Percentiles rank a stretch among this genome's conserved stretches.
These are phyloP conservation scores for Ardeotis arabs DNA, from an alignment of 2,113 vertebrate species.

Conservation along the genomic window DNA sequence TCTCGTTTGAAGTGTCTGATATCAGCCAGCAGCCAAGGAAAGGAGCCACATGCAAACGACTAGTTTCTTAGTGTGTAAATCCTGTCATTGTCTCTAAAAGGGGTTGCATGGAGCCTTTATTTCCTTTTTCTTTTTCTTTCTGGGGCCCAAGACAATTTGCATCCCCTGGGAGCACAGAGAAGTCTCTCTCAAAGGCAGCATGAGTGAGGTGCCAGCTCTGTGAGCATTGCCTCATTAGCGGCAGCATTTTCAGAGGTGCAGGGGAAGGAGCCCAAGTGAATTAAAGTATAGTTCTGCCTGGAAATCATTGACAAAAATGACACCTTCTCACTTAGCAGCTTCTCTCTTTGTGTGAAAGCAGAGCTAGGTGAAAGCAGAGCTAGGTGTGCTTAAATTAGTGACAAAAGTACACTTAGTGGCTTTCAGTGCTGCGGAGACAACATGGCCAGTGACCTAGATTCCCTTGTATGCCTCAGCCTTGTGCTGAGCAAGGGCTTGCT, in stretches of 20 bases:
- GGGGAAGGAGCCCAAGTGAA: not conserved
- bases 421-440: not conserved
- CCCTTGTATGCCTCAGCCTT: fast-evolving
- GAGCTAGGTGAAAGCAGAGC: not conserved
- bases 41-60: fast-evolving
- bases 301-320: not conserved
- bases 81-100: not conserved
- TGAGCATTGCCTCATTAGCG: fast-evolving
- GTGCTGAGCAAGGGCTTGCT: not conserved
- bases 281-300: not conserved
- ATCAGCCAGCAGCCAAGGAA: not conserved
- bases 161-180: not conserved
- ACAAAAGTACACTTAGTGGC: not conserved
- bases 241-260: not conserved
- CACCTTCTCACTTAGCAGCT: not conserved
- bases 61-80: not conserved
- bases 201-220: not conserved
- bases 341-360: not conserved
- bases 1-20: not conserved
- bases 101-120: not conserved
- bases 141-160: not conserved
- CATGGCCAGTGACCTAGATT: fast-evolving
- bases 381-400: not conserved
- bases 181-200: not conserved
- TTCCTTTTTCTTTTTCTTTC: not conserved